Evolutionary conservation across 2,113 vertebrate species (phyloP).

Genomic region (Pangasianodon hypophthalmus): DNA sequence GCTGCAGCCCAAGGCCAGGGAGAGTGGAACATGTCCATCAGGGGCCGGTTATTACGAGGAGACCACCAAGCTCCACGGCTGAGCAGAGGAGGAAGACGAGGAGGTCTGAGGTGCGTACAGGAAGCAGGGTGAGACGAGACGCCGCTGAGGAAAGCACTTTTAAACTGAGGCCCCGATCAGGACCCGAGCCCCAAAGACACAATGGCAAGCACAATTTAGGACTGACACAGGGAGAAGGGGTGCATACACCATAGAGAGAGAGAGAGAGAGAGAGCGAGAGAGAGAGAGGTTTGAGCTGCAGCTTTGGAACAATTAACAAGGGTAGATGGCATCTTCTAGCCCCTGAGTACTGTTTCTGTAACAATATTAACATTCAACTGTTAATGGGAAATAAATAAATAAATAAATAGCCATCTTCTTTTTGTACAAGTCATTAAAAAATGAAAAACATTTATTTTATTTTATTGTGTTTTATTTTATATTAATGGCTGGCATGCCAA

Average conservation of each 20-base stretch:
- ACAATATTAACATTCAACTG: not conserved
- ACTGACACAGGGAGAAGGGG: constrained; percentile 66
- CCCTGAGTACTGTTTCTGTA: not conserved
- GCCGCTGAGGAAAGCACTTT: constrained; percentile 83
- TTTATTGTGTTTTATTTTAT: not conserved
- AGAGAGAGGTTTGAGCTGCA: no score
- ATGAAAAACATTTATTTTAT: no score
- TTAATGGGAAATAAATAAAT: no score
- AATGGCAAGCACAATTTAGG: constrained; percentile 76
- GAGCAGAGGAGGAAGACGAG: constrained; percentile 65
- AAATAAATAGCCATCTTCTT: not conserved
- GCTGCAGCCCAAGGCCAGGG: constrained; percentile 79
- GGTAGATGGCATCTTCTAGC: no score
- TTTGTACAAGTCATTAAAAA: no score
- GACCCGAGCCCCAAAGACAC: constrained; percentile 62
- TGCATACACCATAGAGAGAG: constrained; percentile 54
- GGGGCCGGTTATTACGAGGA: constrained; percentile 73
- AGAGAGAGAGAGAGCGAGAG: no score
- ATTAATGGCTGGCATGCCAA: not conserved
- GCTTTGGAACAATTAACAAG: no score
- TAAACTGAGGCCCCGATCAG: constrained; percentile 66
- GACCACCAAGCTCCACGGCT: constrained; percentile 75
- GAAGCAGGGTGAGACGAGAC: constrained; percentile 86
- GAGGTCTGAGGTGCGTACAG: constrained; percentile 80
- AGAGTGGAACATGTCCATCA: constrained; percentile 78